Evolutionary conservation across 1,140 invertebrate species (phyloP).

Genomic region (Eueides isabella): DNA sequence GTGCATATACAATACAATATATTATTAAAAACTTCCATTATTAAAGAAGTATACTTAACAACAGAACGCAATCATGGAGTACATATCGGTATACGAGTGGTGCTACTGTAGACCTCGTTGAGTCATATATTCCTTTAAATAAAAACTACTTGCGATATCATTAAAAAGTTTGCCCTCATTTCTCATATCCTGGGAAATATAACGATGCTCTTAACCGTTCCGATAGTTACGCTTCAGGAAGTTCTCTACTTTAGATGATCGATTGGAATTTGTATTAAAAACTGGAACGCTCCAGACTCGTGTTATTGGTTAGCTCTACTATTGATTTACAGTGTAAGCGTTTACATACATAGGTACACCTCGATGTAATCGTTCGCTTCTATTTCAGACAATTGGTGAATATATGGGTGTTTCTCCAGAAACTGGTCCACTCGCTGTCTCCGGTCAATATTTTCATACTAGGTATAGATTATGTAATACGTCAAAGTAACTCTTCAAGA

Average conservation of each 20-base stretch:
- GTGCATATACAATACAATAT: background rate
- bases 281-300: conserved; percentile 16
- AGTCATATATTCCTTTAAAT: background rate
- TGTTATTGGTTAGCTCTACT: background rate
- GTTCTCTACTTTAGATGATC: conserved; percentile 21
- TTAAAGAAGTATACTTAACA: background rate
- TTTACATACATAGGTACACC: background rate
- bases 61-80: background rate
- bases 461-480: too few species aligned
- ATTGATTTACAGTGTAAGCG: conserved; percentile 5
- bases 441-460: too few species aligned
- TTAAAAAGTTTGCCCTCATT: conserved; percentile 37
- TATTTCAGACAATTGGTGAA: background rate
- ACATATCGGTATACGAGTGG: background rate
- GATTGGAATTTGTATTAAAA: conserved; percentile 26
- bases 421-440: too few species aligned
- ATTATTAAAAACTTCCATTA: background rate
- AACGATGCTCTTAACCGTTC: conserved; percentile 25
- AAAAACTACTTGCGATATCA: conserved; percentile 7
- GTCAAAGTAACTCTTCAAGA: too few species aligned
- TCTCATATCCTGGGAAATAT: conserved; percentile 22
- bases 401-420: background rate
- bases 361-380: background rate
- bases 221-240: conserved; percentile 23
- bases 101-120: background rate